Evolutionary conservation across 2,888 invertebrate genomes (phyloP), one percentile per base, ranked within the genome.

Genomic region (Empis stercorea): DNA sequence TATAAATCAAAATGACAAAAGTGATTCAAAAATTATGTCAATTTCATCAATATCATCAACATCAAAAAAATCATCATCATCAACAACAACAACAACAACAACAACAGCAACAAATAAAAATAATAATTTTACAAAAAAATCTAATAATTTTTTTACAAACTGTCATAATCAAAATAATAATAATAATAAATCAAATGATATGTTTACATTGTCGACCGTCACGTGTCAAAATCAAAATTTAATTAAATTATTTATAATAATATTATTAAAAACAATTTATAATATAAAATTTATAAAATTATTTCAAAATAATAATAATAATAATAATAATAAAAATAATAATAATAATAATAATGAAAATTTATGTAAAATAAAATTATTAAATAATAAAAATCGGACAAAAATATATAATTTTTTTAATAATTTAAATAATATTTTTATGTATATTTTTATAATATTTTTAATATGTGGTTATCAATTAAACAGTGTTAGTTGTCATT

Each of bases 381-480:
- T 16, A 37, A 9, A 20, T 20, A n/a, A 20, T 27, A 27, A 27
- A 27, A 27, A 27, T 27, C 23, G 23, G 23, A 27, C 23, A 27
- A 27, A 27, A 27, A 27, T 27, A n/a, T n/a, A n/a, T 9, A 27
- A 27, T 27, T 14, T 14, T 36, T 36, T 36, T 36, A 36, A 36
- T 36, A 36, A 36, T 36, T 11, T 13, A 13, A 38, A 38, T 38
- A 38, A 38, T 38, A 15, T 17, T 38, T 38, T 38, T 15, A 38
- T 38, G 38, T 38, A 38, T 38, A 11, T 38, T 54, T 39, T 50
- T 54, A 49, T 56, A 51, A 50, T 56, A 45, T 55, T 57, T 53
- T 51, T 58, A n/a, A n/a, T n/a, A 54, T 55, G 57, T 55, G 54
- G 56, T 51, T 55, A 51, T 49, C 54, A 55, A 52, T 49, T 56